Evolutionary conservation across 2,797 vertebrate genomes (phyloP).

Genomic region (Gymnothorax javanicus): DNA sequence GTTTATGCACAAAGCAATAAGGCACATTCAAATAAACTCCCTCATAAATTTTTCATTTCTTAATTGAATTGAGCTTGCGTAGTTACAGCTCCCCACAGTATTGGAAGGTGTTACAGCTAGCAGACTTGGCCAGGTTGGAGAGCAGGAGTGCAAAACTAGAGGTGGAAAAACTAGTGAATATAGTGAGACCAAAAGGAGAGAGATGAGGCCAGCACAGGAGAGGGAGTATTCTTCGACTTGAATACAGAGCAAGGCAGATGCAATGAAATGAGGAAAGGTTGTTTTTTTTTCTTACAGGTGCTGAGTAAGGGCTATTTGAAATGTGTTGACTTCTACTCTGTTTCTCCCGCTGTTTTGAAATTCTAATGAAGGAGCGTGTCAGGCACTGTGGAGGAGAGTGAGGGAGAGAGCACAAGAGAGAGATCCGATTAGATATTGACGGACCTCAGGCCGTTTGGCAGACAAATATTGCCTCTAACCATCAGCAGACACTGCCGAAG

Average conservation of each 20-base stretch:
- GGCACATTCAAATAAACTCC: conserved; percentile 19
- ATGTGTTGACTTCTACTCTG: conserved; percentile 56
- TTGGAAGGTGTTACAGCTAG: neutral
- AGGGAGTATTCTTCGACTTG: neutral
- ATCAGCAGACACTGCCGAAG: conserved; percentile 37
- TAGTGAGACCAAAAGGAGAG: neutral
- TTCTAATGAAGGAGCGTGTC: conserved; percentile 38
- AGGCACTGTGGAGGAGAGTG: conserved; percentile 25
- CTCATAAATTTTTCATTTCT: conserved; percentile 16
- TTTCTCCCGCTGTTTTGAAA: conserved; percentile 49
- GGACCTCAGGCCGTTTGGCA: neutral
- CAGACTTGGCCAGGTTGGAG: neutral
- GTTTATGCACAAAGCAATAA: neutral
- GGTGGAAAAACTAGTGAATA: neutral
- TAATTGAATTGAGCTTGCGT: conserved; percentile 4
- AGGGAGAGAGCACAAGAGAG: conserved; percentile 13
- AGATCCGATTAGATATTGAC: conserved; percentile 58
- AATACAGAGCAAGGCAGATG: neutral
- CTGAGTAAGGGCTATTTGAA: conserved; percentile 55
- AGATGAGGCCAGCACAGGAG: neutral
- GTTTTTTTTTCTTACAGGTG: conserved; percentile 23
- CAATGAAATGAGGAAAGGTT: neutral
- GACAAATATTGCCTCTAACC: conserved; percentile 40
- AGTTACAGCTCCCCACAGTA: neutral
- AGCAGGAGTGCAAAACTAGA: conserved; percentile 5